Percentiles rank a stretch among this genome's conserved stretches.
phyloP scores from a whole-genome alignment of 1,140 invertebrate species.

The Drosophila nigromelanica region DNA sequence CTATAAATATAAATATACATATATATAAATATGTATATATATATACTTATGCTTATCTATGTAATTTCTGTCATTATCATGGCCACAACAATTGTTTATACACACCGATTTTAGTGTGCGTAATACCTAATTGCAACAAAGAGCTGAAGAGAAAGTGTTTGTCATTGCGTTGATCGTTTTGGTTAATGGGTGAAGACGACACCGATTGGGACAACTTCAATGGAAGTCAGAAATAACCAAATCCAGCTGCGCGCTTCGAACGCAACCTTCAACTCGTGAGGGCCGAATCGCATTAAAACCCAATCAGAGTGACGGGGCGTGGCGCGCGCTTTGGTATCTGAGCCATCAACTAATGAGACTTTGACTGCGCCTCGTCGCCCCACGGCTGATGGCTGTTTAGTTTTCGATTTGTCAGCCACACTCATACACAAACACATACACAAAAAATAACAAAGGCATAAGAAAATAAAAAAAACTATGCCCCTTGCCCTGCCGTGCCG shows the following conservation, averaged over 20 bases:
- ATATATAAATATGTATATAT: too few species aligned
- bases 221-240: conserved; percentile 13
- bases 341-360: conserved; percentile 78
- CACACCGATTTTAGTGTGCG: conserved; percentile 2
- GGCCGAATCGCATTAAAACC: conserved; percentile 76
- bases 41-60: background rate
- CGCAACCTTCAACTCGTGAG: conserved; percentile 59
- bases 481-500: conserved; percentile 3
- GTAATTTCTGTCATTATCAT: conserved; percentile 3
- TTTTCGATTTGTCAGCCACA: conserved; percentile 71
- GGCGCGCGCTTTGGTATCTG: conserved; percentile 46
- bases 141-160: conserved; percentile 64
- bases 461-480: conserved; percentile 30
- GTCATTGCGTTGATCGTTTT: conserved; percentile 60
- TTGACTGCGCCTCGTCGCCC: conserved; percentile 56
- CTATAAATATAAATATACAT: too few species aligned
- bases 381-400: conserved; percentile 55
- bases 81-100: conserved; percentile 10
- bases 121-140: conserved; percentile 52
- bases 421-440: background rate
- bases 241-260: background rate
- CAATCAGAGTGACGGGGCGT: conserved; percentile 56
- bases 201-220: conserved; percentile 28
- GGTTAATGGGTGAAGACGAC: conserved; percentile 68
- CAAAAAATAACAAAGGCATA: conserved; percentile 39